Evolutionary conservation across 2,113 vertebrate species (phyloP), one percentile per base, ranked within the genome.

Genomic region (Aptenodytes patagonicus): DNA sequence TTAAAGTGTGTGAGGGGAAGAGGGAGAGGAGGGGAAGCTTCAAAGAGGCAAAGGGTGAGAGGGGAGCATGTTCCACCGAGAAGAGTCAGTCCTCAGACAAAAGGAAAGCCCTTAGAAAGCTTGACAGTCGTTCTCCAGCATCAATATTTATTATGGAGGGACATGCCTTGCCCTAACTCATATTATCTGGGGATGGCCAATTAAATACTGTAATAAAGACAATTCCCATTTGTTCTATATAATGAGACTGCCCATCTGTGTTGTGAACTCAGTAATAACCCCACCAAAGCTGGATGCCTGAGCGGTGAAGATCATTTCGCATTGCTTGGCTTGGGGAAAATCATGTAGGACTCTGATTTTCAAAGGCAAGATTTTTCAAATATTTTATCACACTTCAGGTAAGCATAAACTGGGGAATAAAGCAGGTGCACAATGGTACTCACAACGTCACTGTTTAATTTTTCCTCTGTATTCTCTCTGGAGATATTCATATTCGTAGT

Each of bases 141-240:
- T 90, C 83, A 71, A 32, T 93, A 86, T 94, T 86, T 93, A 70
- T 92, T 85, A 77, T 52, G 61, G 52, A 81, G 75, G 13, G 89
- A 17, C 64, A 62, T 61, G 70, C 77, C 69, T 85, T 90, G 70
- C 57, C 73, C 64, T 95, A 69, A 90, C 78, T 95, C 40, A 9
- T 66, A 79, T 51, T 86, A 81, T 42, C 73, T 46, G 34, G 54
- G 70, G 38, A 96, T 83, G 25, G 68, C 69, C 72, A 93, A 79
- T 95, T 97, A 92, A 97, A 90, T 57, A 91, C 57, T 36, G 40
- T 70, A 89, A 89, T 93, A 93, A 97, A 91, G 51, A 92, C 65
- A 95, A 88, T 90, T 95, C 85, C 54, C 76, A 93, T 95, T 93
- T 93, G 58, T 88, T 95, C 75, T 80, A 4, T 68, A 34, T 80